Base-by-base conservation (phyloP, 2,888 invertebrate genomes). In the Gari tellinella region DNA sequence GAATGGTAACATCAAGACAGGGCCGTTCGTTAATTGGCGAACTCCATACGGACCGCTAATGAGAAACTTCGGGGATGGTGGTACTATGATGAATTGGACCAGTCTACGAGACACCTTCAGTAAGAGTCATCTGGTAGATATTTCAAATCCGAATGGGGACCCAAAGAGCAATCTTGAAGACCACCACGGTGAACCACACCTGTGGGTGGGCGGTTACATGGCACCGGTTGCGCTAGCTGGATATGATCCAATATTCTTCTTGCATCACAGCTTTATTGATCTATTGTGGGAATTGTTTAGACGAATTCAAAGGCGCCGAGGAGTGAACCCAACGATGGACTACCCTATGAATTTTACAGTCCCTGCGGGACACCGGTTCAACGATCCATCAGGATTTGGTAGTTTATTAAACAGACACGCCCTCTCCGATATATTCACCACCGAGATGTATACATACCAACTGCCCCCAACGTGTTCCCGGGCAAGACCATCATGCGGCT, bases 181-280 rank as follows among this genome's bases (percentile, higher is more conserved):
- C 38, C 77, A 79, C 19, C 82, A 82, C 26, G 82, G 80, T 0
- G 82, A 81, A 26, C 81, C 80, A 0, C 85, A 85, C 67, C 70
- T 81, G 0, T 85, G 83, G 83, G 64, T 85, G 0, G 85, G 89
- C 0, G 89, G 89, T 1, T 80, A 86, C 23, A 84, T 89, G 84
- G 80, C 80, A 10, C 83, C 81, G 7, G 75, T 86, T 64, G 84
- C 86, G 37, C 83, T 87, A 0, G 85, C 89, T 0, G 82, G 85
- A 1, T 85, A 77, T 72, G 89, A 89, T 60, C 87, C 87, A 0
- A 53, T 86, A n/a, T 89, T 88, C 69, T 83, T 82, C 52, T 40
- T 88, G 41, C 84, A 85, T 57, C 87, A 88, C 72, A 82, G 85
- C 0, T 88, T 85, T 55, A 82, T 88, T 15, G 89, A 89, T 58